These are phyloP conservation scores for Macquaria ambigua DNA, from an alignment of 2,113 vertebrate species.

Conservation along the genomic window DNA sequence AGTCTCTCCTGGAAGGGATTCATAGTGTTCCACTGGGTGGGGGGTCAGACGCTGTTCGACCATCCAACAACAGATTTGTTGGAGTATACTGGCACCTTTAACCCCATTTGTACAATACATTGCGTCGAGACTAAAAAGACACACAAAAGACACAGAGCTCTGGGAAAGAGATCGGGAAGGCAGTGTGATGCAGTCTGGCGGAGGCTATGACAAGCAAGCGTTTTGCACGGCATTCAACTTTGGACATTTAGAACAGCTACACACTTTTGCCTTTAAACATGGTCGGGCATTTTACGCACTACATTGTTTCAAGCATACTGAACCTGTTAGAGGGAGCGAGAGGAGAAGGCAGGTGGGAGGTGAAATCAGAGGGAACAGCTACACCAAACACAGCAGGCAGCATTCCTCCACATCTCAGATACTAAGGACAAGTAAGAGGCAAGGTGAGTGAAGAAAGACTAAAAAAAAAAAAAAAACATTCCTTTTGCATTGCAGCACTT, in stretches of 20 bases:
- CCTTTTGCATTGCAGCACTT: background rate
- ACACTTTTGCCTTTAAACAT: slow-evolving; percentile 12
- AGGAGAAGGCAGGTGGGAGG: slow-evolving; percentile 8
- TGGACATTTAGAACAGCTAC: slow-evolving; percentile 15
- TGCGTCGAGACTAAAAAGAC: background rate
- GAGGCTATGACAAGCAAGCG: slow-evolving; percentile 2
- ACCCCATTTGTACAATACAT: background rate
- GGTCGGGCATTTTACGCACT: background rate
- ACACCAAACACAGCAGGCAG: background rate
- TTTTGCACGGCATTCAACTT: slow-evolving; percentile 9
- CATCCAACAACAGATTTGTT: background rate
- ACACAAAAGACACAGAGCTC: background rate
- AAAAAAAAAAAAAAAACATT: background rate
- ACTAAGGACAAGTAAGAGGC: background rate
- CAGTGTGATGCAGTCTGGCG: slow-evolving; percentile 1
- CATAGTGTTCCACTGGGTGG: no score
- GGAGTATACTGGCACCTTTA: background rate
- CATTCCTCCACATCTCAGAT: background rate
- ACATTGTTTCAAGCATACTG: background rate
- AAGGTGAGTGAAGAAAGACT: background rate
- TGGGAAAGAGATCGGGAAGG: background rate
- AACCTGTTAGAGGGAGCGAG: background rate
- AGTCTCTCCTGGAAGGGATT: no score
- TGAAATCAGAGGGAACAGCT: slow-evolving; percentile 10
- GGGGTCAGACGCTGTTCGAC: no score